Evolutionary conservation across 2,888 invertebrate genomes (phyloP).

Genomic region (Fragum fragum): DNA sequence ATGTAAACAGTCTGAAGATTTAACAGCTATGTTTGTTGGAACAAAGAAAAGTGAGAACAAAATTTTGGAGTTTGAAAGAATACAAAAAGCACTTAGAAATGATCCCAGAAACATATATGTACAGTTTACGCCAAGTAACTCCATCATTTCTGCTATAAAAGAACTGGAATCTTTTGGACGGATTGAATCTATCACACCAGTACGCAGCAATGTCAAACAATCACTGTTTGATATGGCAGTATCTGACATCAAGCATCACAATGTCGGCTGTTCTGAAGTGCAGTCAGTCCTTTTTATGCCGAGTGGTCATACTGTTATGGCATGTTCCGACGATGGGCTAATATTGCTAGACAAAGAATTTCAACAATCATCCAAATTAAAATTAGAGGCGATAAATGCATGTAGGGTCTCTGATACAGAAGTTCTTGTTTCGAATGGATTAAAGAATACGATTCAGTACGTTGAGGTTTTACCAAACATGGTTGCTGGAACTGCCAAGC

Average conservation of each 20-base stretch:
- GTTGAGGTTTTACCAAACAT: not conserved
- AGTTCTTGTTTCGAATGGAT: not conserved
- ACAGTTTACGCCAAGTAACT: not conserved
- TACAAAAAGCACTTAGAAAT: not conserved
- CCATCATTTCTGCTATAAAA: not conserved
- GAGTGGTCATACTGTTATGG: slow-evolving; percentile 1
- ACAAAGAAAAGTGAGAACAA: not conserved
- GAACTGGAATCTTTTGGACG: not conserved
- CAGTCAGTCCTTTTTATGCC: not conserved
- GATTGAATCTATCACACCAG: not conserved
- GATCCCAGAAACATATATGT: not conserved
- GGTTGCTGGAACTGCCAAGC: not conserved
- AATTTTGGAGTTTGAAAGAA: not conserved
- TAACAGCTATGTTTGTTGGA: not conserved
- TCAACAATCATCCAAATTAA: not conserved
- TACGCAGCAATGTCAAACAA: not conserved
- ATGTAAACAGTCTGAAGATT: not conserved
- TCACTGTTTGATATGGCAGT: not conserved
- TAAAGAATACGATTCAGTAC: not conserved
- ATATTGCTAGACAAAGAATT: not conserved
- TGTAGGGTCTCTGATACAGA: slow-evolving; percentile 10
- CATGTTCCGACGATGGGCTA: not conserved
- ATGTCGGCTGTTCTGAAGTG: not conserved
- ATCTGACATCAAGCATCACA: not conserved
- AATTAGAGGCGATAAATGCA: not conserved